These are phyloP conservation scores for Gibbula magus DNA, from an alignment of 2,888 invertebrate species.

Conservation along the genomic window DNA sequence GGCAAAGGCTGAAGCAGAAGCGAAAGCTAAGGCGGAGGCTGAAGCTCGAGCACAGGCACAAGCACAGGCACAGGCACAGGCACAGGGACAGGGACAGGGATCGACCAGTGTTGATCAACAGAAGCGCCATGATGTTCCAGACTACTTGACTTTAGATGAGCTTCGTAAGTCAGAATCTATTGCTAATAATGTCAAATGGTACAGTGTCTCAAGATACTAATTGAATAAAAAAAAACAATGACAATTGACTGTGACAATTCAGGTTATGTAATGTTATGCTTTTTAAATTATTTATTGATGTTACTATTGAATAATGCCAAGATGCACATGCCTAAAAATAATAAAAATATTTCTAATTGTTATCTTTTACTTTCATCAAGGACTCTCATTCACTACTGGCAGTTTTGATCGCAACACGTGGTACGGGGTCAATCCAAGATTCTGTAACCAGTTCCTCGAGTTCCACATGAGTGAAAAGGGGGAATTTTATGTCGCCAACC, in stretches of 20 bases:
- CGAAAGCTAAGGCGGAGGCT: no score
- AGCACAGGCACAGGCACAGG: not conserved
- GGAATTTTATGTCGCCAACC: not conserved
- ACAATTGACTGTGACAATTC: no score
- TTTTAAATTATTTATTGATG: no score
- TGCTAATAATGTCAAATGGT: no score
- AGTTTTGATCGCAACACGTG: slow-evolving; percentile 2
- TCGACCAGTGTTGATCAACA: not conserved
- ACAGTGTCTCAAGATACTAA: no score
- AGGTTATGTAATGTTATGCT: no score
- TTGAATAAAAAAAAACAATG: no score
- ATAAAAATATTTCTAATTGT: no score
- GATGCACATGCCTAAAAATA: no score
- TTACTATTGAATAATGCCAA: no score
- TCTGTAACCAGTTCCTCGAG: not conserved
- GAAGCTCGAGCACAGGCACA: no score
- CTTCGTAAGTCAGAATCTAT: not conserved
- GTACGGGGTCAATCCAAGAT: not conserved
- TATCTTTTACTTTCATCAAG: not conserved
- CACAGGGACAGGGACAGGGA: not conserved
- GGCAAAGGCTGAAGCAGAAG: not conserved
- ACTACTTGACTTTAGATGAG: not conserved
- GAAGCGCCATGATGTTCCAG: not conserved
- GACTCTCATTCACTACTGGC: not conserved
- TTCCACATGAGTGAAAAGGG: slow-evolving; percentile 8